Evolutionary conservation across 2,797 vertebrate genomes (phyloP).

Genomic region (Danio aesculapii): DNA sequence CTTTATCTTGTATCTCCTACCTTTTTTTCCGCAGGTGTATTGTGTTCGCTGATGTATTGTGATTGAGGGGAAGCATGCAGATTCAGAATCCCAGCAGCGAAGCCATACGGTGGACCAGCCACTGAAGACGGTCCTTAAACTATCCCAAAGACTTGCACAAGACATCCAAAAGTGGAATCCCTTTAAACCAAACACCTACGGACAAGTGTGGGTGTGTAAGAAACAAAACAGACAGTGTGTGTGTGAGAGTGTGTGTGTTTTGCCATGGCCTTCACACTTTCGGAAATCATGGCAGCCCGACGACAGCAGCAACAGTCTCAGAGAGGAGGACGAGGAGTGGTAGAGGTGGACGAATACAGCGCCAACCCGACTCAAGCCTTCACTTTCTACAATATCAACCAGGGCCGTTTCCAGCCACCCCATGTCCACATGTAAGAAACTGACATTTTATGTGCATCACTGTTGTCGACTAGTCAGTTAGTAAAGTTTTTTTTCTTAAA

Average conservation of each 20-base stretch:
- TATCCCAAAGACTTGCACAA: background rate
- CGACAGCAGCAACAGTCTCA: constrained; percentile 86
- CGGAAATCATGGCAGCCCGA: constrained; percentile 92
- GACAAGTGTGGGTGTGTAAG: background rate
- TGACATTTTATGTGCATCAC: background rate
- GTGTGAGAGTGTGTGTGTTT: constrained; percentile 11
- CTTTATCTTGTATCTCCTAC: constrained; percentile 21
- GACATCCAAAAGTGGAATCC: constrained; percentile 12
- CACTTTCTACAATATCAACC: constrained; percentile 99
- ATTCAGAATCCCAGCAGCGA: constrained; percentile 66
- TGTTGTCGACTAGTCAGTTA: background rate
- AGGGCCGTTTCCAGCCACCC: constrained; percentile 96
- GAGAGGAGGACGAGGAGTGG: constrained; percentile 82
- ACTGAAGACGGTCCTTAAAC: constrained; percentile 66
- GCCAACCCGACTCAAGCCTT: constrained; percentile 97
- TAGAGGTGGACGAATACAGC: constrained; percentile 97
- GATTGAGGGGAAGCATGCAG: constrained; percentile 73
- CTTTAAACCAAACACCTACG: background rate
- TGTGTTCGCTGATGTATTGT: constrained; percentile 66
- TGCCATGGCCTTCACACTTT: constrained; percentile 93
- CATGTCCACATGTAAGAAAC: constrained; percentile 96
- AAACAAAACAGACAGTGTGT: background rate
- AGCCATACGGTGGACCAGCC: constrained; percentile 74
- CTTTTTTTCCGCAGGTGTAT: constrained; percentile 19
- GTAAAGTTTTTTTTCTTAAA: background rate